Base-by-base conservation (phyloP, 2,797 vertebrate species). In the Rhynchonycteris naso region DNA sequence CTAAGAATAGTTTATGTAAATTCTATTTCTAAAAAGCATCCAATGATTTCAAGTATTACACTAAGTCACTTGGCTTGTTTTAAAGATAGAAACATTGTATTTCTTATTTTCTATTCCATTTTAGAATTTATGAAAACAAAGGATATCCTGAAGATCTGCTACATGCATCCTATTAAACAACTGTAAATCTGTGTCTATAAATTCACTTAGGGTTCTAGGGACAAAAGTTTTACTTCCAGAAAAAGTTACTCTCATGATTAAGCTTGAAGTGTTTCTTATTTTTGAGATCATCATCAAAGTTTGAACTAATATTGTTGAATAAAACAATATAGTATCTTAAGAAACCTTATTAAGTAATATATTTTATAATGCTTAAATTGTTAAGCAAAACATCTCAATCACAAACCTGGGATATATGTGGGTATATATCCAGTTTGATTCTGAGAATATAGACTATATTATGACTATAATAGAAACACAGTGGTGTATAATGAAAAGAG, bases 251-350 rank as follows among this genome's bases (percentile, higher is more conserved):
- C 21, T 22, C 75, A 11, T 88, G 75, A 59, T 84, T 75, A 71
- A 91, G 21, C 10, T 88, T 50, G 24, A 95, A 83, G 0, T 47
- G 54, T 26, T 94, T 88, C 28, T 96, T 92, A 26, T 69, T 95
- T 86, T 71, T 54, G 28, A 83, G 5, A 22, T 33, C 79, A 63
- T 71, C 66, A 69, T n/a, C 47, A 94, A 71, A 84, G 69, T 5
- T n/a, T 87, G 26, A 88, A 22, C 5, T 35, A 19, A 85, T 68
- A 56, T 50, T 3, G 52, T 47, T 93, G 71, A 93, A 80, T 79
- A 90, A 96, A 72, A 43, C 21, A 69, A 21, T 75, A 12, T 50
- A 56, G 7, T 81, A 94, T 89, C 30, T 81, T 59, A 76, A 82
- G 68, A 2, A 43, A 33, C 47, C 58, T 47, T 81, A 56, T 78